A percentile compares a stretch with the other conserved stretches of the same genome.
phyloP scores from a whole-genome alignment of 2,888 invertebrate species.

The Plusia festucae region DNA sequence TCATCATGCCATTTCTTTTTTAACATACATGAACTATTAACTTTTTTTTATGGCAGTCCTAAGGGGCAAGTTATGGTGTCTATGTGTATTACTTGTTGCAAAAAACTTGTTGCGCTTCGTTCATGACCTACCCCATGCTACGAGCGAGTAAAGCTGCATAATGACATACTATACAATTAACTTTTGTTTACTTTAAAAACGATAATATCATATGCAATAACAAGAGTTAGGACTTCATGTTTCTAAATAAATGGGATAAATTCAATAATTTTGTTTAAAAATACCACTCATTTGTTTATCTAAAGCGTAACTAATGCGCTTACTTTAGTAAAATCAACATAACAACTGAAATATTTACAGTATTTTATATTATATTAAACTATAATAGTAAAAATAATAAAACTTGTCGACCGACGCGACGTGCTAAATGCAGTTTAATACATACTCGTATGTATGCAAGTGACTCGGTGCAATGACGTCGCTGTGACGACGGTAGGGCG shows the following conservation, averaged over 20 bases:
- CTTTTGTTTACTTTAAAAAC: neutral
- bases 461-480: conserved; percentile 68
- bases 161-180: neutral
- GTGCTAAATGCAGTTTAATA: conserved; percentile 44
- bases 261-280: neutral
- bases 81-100: neutral
- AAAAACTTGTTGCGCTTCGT: conserved; percentile 12
- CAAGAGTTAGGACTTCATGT: neutral
- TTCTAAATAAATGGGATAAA: neutral
- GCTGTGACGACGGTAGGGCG: conserved; percentile 69
- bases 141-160: neutral
- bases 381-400: neutral
- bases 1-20: too few relatives aligned
- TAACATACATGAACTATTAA: neutral
- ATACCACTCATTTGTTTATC: neutral
- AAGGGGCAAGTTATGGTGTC: neutral
- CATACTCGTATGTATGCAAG: conserved; percentile 69
- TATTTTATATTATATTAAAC: neutral
- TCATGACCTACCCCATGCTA: neutral
- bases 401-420: conserved; percentile 12
- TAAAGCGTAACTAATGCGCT: neutral
- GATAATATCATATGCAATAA: neutral
- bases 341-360: neutral
- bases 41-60: neutral
- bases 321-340: neutral